Base-by-base conservation (phyloP, 2,888 invertebrate genomes). In the Acrobasis repandana region DNA sequence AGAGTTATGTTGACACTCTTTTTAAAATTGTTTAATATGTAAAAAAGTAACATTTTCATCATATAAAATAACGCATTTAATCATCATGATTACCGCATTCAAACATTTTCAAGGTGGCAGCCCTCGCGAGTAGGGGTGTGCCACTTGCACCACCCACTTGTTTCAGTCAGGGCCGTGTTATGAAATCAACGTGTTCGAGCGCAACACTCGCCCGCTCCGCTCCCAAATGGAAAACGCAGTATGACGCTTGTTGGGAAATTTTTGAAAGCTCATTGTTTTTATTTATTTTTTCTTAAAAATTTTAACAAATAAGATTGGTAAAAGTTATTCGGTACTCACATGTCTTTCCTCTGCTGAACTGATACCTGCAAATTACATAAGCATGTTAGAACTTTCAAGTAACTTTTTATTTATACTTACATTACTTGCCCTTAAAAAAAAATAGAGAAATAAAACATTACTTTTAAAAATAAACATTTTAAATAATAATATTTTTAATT, bases 151-250 rank as follows among this genome's bases (percentile, higher is more conserved):
- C 89, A 85, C 91, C 90, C 89, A 88, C 91, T 90, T 89, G 88
- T 88, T 88, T 81, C 88, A 86, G 84, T 79, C 84, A 79, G 85
- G 80, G 81, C 82, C 83, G 84, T 88, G 90, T 91, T 90, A 90
- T 92, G 91, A 92, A 92, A 92, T 92, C 91, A 91, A 88, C 91
- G 91, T 89, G 91, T 89, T 90, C 85, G 86, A 90, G 90, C 89
- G 85, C 81, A 85, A 86, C 88, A 86, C 88, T 87, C 82, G 80
- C 88, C 87, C 82, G 80, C 85, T 82, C 18, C 34, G 52, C 83
- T 88, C 84, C 85, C 85, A 86, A 89, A 90, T 88, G 86, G 85
- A 88, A 89, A 86, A 85, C 83, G 85, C 85, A 80, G 80, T 80
- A 79, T 75, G 76, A 74, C 76, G 77, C 77, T 78, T 78, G 83